These are phyloP conservation scores for Alexandromys fortis DNA, from an alignment of 2,113 vertebrate genomes.

Conservation along the genomic window DNA sequence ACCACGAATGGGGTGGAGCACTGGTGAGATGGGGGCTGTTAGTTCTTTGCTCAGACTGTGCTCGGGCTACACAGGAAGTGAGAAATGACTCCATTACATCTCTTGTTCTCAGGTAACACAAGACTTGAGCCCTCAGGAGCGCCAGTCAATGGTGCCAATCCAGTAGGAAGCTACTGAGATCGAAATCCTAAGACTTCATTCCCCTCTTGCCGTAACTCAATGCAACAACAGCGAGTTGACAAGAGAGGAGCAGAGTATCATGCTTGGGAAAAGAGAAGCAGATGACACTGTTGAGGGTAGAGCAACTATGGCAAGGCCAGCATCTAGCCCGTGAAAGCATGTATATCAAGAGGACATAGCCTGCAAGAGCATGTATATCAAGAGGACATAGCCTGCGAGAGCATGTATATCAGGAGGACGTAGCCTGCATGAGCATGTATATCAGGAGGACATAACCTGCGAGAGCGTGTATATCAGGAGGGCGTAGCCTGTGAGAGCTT, in stretches of 20 bases:
- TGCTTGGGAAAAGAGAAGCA: not conserved
- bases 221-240: not conserved
- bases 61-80: no score
- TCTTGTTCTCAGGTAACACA: not conserved
- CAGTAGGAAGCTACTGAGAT: not conserved
- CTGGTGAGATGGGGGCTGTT: accelerated
- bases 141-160: not conserved
- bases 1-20: not conserved
- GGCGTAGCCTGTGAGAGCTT: not conserved
- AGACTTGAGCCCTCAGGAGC: not conserved
- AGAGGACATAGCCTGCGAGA: no score
- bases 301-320: not conserved
- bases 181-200: not conserved
- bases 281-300: not conserved
- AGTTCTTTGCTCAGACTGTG: not conserved
- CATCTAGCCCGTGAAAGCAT: not conserved
- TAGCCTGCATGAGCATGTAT: no score
- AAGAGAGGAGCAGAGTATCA: not conserved
- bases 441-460: no score
- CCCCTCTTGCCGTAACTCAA: not conserved
- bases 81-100: not conserved
- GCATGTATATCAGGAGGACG: no score
- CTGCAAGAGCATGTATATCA: no score
- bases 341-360: no score
- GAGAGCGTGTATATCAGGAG: no score